Base-by-base conservation (phyloP, 2,113 vertebrate genomes). In the Leptobrachium leishanense region DNA sequence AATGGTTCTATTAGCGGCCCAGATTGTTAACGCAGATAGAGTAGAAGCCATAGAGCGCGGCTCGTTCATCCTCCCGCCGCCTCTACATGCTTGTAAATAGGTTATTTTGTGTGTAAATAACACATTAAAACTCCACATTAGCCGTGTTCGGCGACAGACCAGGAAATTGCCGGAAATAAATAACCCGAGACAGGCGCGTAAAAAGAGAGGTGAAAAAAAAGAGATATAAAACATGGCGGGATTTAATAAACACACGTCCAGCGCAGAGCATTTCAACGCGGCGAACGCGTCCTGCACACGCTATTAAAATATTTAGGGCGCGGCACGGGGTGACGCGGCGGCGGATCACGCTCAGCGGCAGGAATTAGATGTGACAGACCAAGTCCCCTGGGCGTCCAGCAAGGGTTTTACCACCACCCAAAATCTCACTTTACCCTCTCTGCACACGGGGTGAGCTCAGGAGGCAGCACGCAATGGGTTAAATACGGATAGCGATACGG, bases 1-100 rank as follows among this genome's bases (percentile, higher is more conserved):
- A 98, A 99, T 98, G 96, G 95, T 98, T 97, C 96, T 98, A 99
- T 99, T 98, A 99, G 95, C 94, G 92, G 93, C 93, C 95, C 95
- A 96, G 97, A 99, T 98, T 96, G 96, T 97, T 97, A 95, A 95
- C 87, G 94, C 92, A 90, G 95, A 97, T 97, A 97, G 87, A 95
- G 94, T 92, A 92, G 94, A 91, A 91, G 88, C 92, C 92, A 91
- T 90, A 87, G 89, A 88, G 88, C 88, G 90, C 89, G 90, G 89
- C 90, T 93, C 94, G 95, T 97, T 94, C 92, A 94, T 96, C 94
- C 92, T 92, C 92, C 94, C 89, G 84, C 84, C 75, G 84, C 91
- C 90, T 90, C 86, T 79, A 86, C 90, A 63, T 88, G 86, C 93
- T 92, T 92, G 94, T 95, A 97, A 96, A 98, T 94, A 95, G 95